Evolutionary conservation across 2,797 vertebrate species (phyloP).

Genomic region (Aselliscus stoliczkanus): DNA sequence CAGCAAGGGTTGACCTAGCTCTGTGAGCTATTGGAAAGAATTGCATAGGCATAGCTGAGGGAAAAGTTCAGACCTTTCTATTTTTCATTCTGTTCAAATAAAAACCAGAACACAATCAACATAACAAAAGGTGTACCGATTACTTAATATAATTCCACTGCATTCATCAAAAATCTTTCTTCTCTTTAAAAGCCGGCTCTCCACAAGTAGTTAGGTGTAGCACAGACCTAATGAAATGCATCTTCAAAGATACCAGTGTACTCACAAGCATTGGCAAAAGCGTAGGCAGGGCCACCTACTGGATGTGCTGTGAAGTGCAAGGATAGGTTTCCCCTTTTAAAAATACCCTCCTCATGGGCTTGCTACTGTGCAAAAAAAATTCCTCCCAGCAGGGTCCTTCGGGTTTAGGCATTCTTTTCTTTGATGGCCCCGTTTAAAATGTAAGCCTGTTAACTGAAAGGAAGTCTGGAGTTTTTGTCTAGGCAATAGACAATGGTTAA

Average conservation of each 20-base stretch:
- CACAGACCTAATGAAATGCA: slow-evolving; percentile 45
- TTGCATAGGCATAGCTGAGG: background rate
- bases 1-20: slow-evolving; percentile 7
- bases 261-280: background rate
- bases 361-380: background rate
- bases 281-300: background rate
- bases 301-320: background rate
- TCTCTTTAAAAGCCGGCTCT: slow-evolving; percentile 39
- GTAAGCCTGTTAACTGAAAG: background rate
- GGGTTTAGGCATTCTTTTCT: background rate
- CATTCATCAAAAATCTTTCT: slow-evolving; percentile 46
- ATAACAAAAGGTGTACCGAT: slow-evolving; percentile 54
- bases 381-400: background rate
- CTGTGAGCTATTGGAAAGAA: background rate
- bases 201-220: slow-evolving; percentile 10
- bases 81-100: slow-evolving; percentile 48
- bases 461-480: background rate
- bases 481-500: background rate
- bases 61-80: slow-evolving; percentile 44
- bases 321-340: background rate
- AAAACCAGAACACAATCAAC: slow-evolving; percentile 54
- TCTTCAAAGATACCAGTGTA: background rate
- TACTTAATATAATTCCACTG: slow-evolving; percentile 51
- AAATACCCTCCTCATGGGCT: background rate
- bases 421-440: background rate